These are phyloP conservation scores for Leguminivora glycinivorella DNA, from an alignment of 1,140 invertebrate genomes.

Conservation along the genomic window DNA sequence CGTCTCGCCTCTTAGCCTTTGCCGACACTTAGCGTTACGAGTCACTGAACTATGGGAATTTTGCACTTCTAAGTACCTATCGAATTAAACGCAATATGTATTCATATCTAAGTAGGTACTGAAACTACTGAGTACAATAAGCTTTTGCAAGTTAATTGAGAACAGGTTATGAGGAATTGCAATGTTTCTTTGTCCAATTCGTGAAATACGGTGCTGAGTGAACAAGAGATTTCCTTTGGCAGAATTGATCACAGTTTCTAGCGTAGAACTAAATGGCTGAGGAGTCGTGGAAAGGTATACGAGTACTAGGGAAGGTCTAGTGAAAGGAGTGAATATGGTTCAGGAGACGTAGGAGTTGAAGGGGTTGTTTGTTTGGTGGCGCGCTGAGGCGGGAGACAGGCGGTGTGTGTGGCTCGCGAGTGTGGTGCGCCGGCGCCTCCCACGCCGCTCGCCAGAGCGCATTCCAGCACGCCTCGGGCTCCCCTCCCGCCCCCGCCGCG, in stretches of 20 bases:
- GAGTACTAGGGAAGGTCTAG: too few species aligned
- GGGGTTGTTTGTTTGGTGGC: not conserved
- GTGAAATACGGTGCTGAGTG: too few species aligned
- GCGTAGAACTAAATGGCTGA: not conserved
- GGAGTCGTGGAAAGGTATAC: too few species aligned
- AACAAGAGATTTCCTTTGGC: too few species aligned
- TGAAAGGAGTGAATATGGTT: not conserved
- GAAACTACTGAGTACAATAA: not conserved
- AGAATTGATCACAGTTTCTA: not conserved
- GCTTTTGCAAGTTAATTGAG: not conserved
- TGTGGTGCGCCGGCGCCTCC: conserved; percentile 64
- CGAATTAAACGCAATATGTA: not conserved
- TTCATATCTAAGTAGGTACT: not conserved
- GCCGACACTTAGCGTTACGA: conserved; percentile 40
- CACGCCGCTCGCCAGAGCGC: conserved; percentile 74
- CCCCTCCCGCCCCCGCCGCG: conserved; percentile 41
- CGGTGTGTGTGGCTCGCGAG: conserved; percentile 53
- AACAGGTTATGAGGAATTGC: not conserved
- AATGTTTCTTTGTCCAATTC: not conserved
- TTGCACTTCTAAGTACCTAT: conserved; percentile 32
- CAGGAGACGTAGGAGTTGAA: not conserved
- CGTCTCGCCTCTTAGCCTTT: conserved; percentile 41
- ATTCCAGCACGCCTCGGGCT: conserved; percentile 74
- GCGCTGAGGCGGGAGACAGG: conserved; percentile 39
- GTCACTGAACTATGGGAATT: conserved; percentile 56